phyloP scores from a whole-genome alignment of 2,113 vertebrate species.

The Colinus virginianus region DNA sequence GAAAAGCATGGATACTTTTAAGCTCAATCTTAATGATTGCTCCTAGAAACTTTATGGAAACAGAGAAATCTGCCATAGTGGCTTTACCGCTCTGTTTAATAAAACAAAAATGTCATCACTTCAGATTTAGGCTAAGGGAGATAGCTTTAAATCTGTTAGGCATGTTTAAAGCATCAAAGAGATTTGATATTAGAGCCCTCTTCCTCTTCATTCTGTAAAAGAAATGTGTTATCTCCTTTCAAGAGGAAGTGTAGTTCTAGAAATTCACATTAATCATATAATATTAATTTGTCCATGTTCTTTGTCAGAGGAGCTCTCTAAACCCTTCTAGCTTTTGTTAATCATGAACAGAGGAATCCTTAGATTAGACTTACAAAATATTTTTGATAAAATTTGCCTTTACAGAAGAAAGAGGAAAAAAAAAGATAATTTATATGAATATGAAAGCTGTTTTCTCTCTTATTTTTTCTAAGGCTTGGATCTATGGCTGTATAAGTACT shows the following conservation, averaged over 20 bases:
- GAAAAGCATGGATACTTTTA: not conserved
- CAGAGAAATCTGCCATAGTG: not conserved
- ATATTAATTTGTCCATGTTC: not conserved
- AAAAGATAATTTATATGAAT: not conserved
- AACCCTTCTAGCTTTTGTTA: constrained; percentile 15
- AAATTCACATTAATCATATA: not conserved
- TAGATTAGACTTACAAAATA: not conserved
- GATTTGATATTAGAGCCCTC: not conserved
- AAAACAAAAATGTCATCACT: not conserved
- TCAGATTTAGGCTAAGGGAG: not conserved
- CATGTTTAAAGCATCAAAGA: not conserved
- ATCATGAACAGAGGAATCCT: not conserved
- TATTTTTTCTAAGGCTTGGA: not conserved
- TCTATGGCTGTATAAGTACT: not conserved
- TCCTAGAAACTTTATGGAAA: not conserved
- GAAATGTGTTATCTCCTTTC: not conserved
- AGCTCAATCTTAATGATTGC: not conserved
- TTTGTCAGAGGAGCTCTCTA: not conserved
- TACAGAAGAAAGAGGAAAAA: not conserved
- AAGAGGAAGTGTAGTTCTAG: not conserved
- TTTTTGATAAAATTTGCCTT: constrained; percentile 4
- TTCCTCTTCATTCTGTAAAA: not conserved
- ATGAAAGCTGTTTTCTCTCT: not conserved
- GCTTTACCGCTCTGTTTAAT: not conserved
- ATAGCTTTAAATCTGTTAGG: not conserved